phyloP scores from a whole-genome alignment of 1,140 invertebrate species.

The Nasonia longicornis region DNA sequence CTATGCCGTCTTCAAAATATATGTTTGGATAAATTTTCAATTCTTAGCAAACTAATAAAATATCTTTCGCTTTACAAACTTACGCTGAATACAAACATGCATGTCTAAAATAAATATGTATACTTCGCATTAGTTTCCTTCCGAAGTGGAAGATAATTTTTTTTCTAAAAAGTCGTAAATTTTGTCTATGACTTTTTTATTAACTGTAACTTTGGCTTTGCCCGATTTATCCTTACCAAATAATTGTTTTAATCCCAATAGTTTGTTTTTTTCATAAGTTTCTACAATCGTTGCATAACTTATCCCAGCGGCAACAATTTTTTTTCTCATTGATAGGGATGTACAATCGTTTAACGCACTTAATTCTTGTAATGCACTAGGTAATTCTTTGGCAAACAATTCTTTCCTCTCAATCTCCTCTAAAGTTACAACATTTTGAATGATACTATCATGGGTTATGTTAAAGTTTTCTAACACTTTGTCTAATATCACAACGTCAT shows the following conservation, averaged over 20 bases:
- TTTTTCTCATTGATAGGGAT: constrained; percentile 30
- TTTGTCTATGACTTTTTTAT: neutral
- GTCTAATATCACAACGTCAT: constrained; percentile 36
- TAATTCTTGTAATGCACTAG: neutral
- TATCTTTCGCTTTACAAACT: neutral
- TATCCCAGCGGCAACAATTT: constrained; percentile 33
- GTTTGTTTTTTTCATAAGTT: constrained; percentile 33
- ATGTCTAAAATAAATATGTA: neutral
- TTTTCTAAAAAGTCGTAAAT: constrained; percentile 4
- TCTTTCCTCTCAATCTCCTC: constrained; percentile 27
- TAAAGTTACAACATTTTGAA: constrained; percentile 30
- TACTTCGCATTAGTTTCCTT: neutral
- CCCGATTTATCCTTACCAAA: constrained; percentile 10
- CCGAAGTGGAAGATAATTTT: neutral
- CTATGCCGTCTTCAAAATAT: neutral
- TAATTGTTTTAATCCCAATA: constrained; percentile 8
- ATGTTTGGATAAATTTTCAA: neutral
- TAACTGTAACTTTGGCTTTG: neutral
- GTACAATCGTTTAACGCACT: constrained; percentile 21
- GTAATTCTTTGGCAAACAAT: neutral
- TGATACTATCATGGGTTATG: constrained; percentile 26
- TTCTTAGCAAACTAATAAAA: neutral
- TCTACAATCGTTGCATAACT: constrained; percentile 24
- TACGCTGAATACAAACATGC: neutral
- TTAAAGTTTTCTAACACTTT: constrained; percentile 31